These are phyloP conservation scores for Mesitornis unicolor DNA, from an alignment of 2,113 vertebrate genomes.

Conservation along the genomic window DNA sequence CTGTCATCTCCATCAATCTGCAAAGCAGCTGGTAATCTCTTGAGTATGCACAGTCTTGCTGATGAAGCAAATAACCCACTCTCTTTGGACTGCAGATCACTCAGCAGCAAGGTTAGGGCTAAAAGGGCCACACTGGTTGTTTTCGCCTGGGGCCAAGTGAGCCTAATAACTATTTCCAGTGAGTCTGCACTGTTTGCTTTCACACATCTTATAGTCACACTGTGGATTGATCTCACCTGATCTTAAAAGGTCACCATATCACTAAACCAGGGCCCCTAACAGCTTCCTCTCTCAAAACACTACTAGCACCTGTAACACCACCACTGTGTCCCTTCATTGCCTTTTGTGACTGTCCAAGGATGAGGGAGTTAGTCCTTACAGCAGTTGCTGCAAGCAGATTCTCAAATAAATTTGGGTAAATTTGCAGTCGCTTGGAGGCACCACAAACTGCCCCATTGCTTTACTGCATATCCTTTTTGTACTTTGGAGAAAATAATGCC, in stretches of 20 bases:
- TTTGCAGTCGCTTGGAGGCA: background rate
- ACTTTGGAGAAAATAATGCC: background rate
- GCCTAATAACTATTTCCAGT: accelerated
- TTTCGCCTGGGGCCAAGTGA: background rate
- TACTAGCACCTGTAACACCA: background rate
- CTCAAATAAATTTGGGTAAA: no score
- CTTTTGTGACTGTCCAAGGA: background rate
- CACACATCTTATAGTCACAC: background rate
- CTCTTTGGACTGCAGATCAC: background rate
- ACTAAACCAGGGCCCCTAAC: background rate
- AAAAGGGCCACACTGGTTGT: background rate
- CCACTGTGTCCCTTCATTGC: background rate
- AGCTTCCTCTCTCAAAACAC: background rate
- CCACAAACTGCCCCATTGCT: background rate
- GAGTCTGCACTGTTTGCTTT: background rate
- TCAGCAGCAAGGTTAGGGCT: background rate
- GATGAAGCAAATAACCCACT: background rate
- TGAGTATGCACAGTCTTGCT: background rate
- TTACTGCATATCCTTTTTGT: background rate
- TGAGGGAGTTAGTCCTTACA: background rate
- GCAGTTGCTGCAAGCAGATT: background rate
- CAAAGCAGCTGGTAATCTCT: background rate
- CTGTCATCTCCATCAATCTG: background rate
- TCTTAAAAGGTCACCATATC: background rate
- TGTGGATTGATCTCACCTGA: background rate